phyloP scores from a whole-genome alignment of 2,888 invertebrate genomes.

The Subacronicta megacephala region DNA sequence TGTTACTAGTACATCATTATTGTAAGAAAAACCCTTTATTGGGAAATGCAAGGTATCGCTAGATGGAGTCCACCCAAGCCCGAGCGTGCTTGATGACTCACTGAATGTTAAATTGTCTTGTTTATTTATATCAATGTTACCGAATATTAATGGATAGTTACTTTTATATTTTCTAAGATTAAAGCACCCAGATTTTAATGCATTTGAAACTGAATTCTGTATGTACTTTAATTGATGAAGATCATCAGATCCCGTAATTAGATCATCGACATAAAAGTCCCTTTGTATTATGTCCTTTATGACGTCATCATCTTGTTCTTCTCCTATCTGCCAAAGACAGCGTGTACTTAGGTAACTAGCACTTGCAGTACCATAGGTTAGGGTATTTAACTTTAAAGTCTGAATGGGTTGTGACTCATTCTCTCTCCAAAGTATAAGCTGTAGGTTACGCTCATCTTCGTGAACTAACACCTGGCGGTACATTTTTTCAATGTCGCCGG shows the following conservation, averaged over 20 bases:
- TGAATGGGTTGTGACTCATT: conserved; percentile 3
- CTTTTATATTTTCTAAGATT: too few species aligned
- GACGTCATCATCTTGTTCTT: too few species aligned
- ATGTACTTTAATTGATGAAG: too few species aligned
- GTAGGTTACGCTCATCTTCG: conserved; percentile 5
- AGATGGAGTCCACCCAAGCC: conserved; percentile 13
- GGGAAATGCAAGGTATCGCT: conserved; percentile 45
- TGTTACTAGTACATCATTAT: too few species aligned
- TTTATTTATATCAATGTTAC: too few species aligned
- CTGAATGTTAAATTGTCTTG: conserved; percentile 41
- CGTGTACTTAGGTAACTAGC: neutral
- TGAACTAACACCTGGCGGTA: conserved; percentile 6
- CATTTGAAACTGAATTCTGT: too few species aligned
- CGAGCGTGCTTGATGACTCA: conserved; percentile 43
- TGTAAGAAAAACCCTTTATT: neutral
- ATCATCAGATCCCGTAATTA: too few species aligned
- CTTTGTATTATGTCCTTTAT: too few species aligned
- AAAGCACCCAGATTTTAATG: too few species aligned
- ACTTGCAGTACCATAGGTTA: conserved; percentile 16
- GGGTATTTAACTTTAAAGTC: neutral
- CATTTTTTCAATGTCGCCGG: conserved; percentile 19
- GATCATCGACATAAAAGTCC: too few species aligned
- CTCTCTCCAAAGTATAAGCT: conserved; percentile 9
- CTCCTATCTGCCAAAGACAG: too few species aligned
- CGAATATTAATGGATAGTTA: too few species aligned